Evolutionary conservation across 2,113 vertebrate genomes (phyloP).

Genomic region (Buteo buteo): DNA sequence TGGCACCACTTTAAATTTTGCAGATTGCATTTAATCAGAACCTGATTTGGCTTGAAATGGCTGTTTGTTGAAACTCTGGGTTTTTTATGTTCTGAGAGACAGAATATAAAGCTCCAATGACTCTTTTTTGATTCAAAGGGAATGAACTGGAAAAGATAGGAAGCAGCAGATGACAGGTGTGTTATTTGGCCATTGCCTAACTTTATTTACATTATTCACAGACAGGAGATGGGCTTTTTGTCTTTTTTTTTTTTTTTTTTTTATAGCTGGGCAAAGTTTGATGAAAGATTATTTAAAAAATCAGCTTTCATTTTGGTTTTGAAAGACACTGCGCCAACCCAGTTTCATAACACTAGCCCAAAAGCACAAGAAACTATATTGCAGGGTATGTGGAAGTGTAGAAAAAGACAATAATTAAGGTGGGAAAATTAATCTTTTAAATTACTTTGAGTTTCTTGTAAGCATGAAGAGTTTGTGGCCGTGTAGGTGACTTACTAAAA

Average conservation of each 20-base stretch:
- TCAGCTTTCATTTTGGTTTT: background rate
- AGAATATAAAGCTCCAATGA: background rate
- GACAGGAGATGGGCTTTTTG: background rate
- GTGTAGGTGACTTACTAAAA: background rate
- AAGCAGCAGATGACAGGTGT: constrained; percentile 3
- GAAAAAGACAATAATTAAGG: background rate
- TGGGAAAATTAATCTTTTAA: background rate
- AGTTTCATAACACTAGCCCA: background rate
- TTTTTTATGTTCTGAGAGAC: background rate
- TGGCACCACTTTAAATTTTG: background rate
- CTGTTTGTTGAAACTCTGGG: background rate
- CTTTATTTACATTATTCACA: background rate
- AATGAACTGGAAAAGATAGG: constrained; percentile 16
- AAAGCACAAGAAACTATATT: background rate
- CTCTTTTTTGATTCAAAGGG: background rate
- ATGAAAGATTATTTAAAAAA: background rate
- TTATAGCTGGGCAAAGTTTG: background rate
- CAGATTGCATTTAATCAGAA: background rate
- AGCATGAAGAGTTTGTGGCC: background rate
- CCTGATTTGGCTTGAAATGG: background rate
- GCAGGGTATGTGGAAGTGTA: background rate
- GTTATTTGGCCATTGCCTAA: background rate
- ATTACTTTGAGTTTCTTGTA: background rate
- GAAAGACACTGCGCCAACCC: background rate
- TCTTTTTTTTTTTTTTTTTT: background rate